phyloP scores from a whole-genome alignment of 2,797 vertebrate species.

The Protonibea diacanthus region DNA sequence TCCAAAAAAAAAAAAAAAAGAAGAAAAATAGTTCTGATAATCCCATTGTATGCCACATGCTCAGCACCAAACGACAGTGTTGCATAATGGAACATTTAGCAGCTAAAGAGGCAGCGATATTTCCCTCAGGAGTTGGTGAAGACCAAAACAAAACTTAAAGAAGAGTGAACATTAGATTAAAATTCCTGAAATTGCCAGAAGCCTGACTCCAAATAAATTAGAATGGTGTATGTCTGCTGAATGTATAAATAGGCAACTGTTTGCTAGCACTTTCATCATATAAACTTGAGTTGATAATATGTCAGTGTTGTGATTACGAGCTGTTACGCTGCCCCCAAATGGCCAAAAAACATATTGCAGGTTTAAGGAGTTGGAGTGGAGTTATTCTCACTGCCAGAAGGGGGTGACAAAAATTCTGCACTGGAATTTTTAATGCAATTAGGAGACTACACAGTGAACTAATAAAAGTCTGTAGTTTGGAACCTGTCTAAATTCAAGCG shows the following conservation, averaged over 20 bases:
- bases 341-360: background rate
- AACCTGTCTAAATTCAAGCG: conserved; percentile 17
- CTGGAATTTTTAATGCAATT: no score
- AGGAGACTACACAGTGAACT: conserved; percentile 5
- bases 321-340: background rate
- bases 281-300: background rate
- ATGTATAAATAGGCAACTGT: background rate
- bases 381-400: no score
- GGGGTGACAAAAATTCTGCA: no score
- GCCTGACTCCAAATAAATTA: background rate
- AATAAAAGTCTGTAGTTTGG: conserved; percentile 21
- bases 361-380: background rate
- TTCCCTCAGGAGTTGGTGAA: background rate
- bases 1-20: background rate
- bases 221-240: background rate
- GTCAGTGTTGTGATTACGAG: background rate
- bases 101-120: background rate
- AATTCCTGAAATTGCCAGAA: background rate
- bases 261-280: background rate
- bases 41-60: background rate
- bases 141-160: background rate
- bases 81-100: background rate
- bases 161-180: background rate
- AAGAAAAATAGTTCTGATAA: background rate
- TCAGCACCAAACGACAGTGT: background rate